These are phyloP conservation scores for Brachypteracias leptosomus DNA, from an alignment of 2,113 vertebrate species.

Conservation along the genomic window DNA sequence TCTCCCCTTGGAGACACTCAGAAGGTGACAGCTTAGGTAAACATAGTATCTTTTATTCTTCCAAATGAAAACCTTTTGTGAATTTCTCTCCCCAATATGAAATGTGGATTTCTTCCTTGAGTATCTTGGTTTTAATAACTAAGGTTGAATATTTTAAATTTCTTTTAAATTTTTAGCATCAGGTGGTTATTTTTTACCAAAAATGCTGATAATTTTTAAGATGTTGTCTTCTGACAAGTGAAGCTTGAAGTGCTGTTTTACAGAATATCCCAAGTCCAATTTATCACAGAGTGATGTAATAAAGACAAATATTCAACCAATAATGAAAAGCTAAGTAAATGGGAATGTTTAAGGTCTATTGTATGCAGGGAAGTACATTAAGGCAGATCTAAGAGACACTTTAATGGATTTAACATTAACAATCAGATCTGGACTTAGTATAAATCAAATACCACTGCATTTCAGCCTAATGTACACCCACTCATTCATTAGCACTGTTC, in stretches of 20 bases:
- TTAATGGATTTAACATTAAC: slow-evolving; percentile 84
- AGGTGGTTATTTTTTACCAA: slow-evolving; percentile 12
- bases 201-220: not conserved
- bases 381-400: slow-evolving; percentile 74
- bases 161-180: not conserved
- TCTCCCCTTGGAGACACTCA: not conserved
- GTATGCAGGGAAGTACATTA: slow-evolving; percentile 78
- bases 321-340: slow-evolving; percentile 78
- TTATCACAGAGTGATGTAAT: slow-evolving; percentile 69
- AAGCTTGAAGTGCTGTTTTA: slow-evolving; percentile 57
- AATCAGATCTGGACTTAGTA: slow-evolving; percentile 74
- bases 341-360: slow-evolving; percentile 76
- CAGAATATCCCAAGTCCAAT: slow-evolving; percentile 54
- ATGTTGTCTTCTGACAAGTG: slow-evolving; percentile 31
- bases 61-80: not conserved
- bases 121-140: slow-evolving; percentile 37
- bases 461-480: slow-evolving; percentile 73
- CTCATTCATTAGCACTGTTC: slow-evolving; percentile 77
- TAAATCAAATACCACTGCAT: slow-evolving; percentile 78
- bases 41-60: slow-evolving; percentile 21
- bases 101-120: slow-evolving; percentile 32
- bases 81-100: slow-evolving; percentile 22
- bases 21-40: slow-evolving; percentile 24
- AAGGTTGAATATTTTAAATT: slow-evolving; percentile 13
- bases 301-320: slow-evolving; percentile 72